Evolutionary conservation across 2,888 invertebrate species (phyloP), one percentile per base, ranked within the genome.

Genomic region (Limenitis camilla): DNA sequence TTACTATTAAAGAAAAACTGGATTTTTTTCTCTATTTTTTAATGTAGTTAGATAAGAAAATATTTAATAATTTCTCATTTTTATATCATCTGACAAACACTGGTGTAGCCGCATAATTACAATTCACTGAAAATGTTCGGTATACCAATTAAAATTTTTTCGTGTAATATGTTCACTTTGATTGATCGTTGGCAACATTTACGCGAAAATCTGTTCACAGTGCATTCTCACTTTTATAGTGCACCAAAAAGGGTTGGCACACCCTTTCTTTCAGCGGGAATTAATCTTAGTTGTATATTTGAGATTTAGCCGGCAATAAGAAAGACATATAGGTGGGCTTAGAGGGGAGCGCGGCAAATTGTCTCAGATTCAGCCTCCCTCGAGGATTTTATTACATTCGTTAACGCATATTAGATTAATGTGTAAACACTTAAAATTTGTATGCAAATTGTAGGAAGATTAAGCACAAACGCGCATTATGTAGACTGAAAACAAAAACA

Each of bases 261-360:
- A 80, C 86, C 85, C 84, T 85, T 85, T 85, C 85, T 84, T 86
- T 86, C 82, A 75, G 56, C 85, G 66, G 74, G 80, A 50, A 84
- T 85, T 87, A 87, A 86, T 86, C 84, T 85, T 78, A 81, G 82
- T 84, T 87, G 86, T 86, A 85, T 85, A 83, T 86, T 83, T 77
- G 80, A 85, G 85, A 85, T 86, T 84, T 83, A 83, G 83, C 72
- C 76, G 76, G 81, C 84, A 79, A 82, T 86, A 87, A 87, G 86
- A 85, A 86, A 86, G 87, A 87, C 74, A 74, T 79, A 87, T 86
- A 84, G 86, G 85, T 85, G 78, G 81, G 85, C 84, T 85, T 84
- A 86, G 68, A 60, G 65, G 74, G 77, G 82, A 78, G 80, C 68
- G 68, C 69, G 76, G 82, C 84, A 83, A 87, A 88, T 85, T 86